phyloP scores from a whole-genome alignment of 1,140 invertebrate species.

The Phymastichus coffea region DNA sequence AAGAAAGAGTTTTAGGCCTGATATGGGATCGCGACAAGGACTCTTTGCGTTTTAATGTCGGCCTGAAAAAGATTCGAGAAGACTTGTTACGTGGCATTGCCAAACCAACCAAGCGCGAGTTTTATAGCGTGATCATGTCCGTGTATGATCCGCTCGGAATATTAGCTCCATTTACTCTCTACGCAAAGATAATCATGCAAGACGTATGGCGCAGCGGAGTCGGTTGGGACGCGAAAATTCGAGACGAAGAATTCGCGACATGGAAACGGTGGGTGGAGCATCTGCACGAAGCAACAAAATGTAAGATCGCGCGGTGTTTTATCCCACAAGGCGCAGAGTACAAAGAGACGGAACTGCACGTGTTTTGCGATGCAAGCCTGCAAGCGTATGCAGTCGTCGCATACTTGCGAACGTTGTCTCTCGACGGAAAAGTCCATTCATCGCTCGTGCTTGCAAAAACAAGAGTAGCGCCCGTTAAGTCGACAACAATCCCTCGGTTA shows the following conservation, averaged over 20 bases:
- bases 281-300: not conserved
- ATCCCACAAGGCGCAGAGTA: not conserved
- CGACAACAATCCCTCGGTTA: not conserved
- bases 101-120: not conserved
- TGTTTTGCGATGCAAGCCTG: not conserved
- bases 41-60: not conserved
- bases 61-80: not conserved
- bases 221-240: conserved; percentile 2
- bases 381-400: not conserved
- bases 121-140: not conserved
- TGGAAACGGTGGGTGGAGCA: conserved; percentile 12
- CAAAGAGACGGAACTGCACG: not conserved
- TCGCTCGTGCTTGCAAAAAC: not conserved
- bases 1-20: not conserved
- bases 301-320: not conserved
- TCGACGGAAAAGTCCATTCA: not conserved
- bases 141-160: not conserved
- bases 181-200: not conserved
- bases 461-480: not conserved
- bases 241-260: not conserved
- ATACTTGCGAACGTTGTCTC: not conserved
- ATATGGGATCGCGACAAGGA: not conserved
- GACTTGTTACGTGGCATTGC: not conserved
- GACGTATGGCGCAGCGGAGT: conserved; percentile 32
- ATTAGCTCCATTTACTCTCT: not conserved